Base-by-base conservation (phyloP, 2,888 invertebrate species). In the Petrophora chlorosata region DNA sequence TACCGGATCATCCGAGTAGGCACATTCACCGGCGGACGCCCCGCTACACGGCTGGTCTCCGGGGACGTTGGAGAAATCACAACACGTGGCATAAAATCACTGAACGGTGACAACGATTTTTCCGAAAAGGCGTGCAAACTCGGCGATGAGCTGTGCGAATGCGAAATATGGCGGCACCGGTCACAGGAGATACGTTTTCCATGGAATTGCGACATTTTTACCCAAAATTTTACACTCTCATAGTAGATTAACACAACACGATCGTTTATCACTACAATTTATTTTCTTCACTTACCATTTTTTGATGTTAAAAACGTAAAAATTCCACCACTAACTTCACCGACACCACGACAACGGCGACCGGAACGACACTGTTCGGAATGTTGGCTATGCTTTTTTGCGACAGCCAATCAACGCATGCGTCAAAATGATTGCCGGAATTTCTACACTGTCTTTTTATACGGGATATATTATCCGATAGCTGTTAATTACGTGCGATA, bases 131-230 rank as follows among this genome's bases (percentile, higher is more conserved):
- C 85, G 84, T 90, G 89, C 89, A 76, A 88, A 86, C 85, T 85
- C 76, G 54, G 63, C 71, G 71, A 71, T 78, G 77, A 79, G 80
- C 81, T 80, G 84, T 85, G 88, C 88, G 76, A 87, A 90, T 85
- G 86, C 88, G 76, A 87, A 90, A 88, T 89, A 90, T 90, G 90
- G 88, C 88, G 87, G 89, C 89, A 85, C 90, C 90, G 90, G 90
- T 82, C 73, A 73, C 73, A 77, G 63, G 72, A 74, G 66, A 70
- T 68, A 63, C 45, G 63, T 64, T 74, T 78, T 59, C 63, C 62
- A 66, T 84, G 76, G 62, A 82, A 73, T 73, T 85, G 75, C 77
- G 68, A 50, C 55, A 67, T 78, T 67, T 59, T 36, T 48, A 53
- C 63, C 48, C 34, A 45, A 59, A 67, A 66, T 67, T 62, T 63